Conservation (phyloP, 2,888 invertebrate species). For the Harpagoxenus sublaevis region DNA sequence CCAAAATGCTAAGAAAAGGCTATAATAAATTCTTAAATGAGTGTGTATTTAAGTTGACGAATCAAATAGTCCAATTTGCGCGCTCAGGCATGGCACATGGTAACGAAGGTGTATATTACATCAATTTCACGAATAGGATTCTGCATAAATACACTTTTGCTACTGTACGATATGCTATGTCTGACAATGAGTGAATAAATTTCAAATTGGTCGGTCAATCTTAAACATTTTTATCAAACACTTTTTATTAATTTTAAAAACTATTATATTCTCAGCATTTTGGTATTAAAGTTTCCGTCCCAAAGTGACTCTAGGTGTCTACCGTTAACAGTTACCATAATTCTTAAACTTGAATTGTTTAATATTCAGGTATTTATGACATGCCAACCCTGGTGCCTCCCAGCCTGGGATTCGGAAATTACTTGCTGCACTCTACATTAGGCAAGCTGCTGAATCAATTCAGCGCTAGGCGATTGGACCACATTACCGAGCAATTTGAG, state of each 20-base stretch:
- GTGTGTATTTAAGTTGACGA: background rate
- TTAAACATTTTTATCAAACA: background rate
- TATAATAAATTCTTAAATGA: background rate
- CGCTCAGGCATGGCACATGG: background rate
- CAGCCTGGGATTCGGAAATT: slow-evolving; percentile 79
- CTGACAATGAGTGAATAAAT: background rate
- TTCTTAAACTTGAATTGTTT: slow-evolving; percentile 15
- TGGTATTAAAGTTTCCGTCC: background rate
- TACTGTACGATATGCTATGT: background rate
- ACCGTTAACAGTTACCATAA: background rate
- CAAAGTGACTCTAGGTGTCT: background rate
- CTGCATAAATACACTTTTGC: background rate
- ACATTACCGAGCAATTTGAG: slow-evolving; percentile 82
- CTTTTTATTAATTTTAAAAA: background rate
- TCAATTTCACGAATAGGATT: background rate
- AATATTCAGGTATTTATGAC: slow-evolving; percentile 79
- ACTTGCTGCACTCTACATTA: slow-evolving; percentile 86
- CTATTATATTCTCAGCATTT: background rate
- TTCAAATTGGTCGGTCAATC: background rate
- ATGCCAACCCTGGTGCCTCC: slow-evolving; percentile 83
- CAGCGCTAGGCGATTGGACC: slow-evolving; percentile 81
- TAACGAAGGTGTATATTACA: background rate
- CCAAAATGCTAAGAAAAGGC: no score
- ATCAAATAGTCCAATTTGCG: background rate
- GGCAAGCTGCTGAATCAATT: slow-evolving; percentile 91